These are phyloP conservation scores for Coleophora deauratella DNA, from an alignment of 2,888 invertebrate species.

Conservation along the genomic window DNA sequence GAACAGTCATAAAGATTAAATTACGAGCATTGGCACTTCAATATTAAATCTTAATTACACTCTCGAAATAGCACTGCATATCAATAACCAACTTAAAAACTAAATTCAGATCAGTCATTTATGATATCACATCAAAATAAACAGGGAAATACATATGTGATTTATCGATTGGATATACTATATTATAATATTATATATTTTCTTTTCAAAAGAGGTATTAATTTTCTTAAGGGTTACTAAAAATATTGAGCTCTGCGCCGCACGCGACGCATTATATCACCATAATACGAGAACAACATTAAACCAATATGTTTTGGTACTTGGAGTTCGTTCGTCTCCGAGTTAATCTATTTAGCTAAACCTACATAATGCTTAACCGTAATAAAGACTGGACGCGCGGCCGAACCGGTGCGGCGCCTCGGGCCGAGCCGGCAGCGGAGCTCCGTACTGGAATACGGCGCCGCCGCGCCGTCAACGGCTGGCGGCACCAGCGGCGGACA, in stretches of 20 bases:
- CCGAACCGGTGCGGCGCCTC: conserved; percentile 15
- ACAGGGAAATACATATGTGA: conserved; percentile 74
- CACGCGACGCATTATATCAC: conserved; percentile 68
- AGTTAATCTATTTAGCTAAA: conserved; percentile 72
- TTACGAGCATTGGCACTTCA: conserved; percentile 76
- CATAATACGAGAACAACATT: conserved; percentile 71
- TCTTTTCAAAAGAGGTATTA: conserved; percentile 75
- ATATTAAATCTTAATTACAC: conserved; percentile 73
- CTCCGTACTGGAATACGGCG: no score
- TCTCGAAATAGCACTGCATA: conserved; percentile 73
- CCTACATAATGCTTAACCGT: conserved; percentile 75
- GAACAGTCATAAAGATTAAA: conserved; percentile 72
- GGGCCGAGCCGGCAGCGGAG: conserved; percentile 13
- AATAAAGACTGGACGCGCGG: conserved; percentile 43
- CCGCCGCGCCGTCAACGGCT: no score
- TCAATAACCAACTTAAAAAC: conserved; percentile 75
- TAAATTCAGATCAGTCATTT: conserved; percentile 77
- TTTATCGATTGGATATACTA: conserved; percentile 68
- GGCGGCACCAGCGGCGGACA: conserved; percentile 12
- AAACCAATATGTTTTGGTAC: conserved; percentile 73
- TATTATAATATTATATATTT: conserved; percentile 64
- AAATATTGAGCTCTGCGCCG: conserved; percentile 74
- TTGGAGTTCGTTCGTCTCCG: conserved; percentile 53
- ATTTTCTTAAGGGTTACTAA: conserved; percentile 74
- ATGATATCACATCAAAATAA: conserved; percentile 78